Evolutionary conservation across 2,113 vertebrate genomes (phyloP), one percentile per base, ranked within the genome.

Genomic region (Percina caprodes): DNA sequence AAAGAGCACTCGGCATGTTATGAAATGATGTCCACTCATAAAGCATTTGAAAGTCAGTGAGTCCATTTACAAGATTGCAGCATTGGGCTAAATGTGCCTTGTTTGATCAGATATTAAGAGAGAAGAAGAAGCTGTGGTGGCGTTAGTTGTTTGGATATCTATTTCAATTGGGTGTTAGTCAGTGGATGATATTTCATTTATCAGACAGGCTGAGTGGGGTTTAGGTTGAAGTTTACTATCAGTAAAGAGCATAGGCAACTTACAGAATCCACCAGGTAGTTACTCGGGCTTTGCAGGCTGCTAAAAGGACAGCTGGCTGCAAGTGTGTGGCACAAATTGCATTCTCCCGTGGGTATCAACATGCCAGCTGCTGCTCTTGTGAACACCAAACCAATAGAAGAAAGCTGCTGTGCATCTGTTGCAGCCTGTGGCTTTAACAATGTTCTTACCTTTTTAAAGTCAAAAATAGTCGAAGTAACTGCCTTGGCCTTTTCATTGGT

Each of bases 301-400:
- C 62, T 65, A 15, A 73, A 26, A 33, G 61, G 77, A 82, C 82
- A 87, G 80, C 79, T 87, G 85, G 72, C 72, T 85, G 68, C 48
- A 12, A 66, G 52, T 59, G 46, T 55, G 65, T 42, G 60, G 60
- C 77, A 86, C 71, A 82, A 68, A 65, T 66, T 74, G 72, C 35
- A 42, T 15, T 67, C 52, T 45, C 67, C 59, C 15, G 11, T 26
- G 65, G 69, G 61, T 66, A 68, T 78, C 74, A 56, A 1, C 52
- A 63, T 23, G 24, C 70, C 88, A 88, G 80, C 79, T 85, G 79
- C 73, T 73, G 39, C 39, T 54, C 23, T 45, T 26, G 30, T 83
- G 55, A 79, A 75, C 35, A 51, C 5, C 18, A 14, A 26, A 52
- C 76, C 69, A 45, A 70, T 58, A 45, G 18, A 35, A 52, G 18